Conservation (phyloP, 1,140 invertebrate species). For the Cyrtorhinus lividipennis region DNA sequence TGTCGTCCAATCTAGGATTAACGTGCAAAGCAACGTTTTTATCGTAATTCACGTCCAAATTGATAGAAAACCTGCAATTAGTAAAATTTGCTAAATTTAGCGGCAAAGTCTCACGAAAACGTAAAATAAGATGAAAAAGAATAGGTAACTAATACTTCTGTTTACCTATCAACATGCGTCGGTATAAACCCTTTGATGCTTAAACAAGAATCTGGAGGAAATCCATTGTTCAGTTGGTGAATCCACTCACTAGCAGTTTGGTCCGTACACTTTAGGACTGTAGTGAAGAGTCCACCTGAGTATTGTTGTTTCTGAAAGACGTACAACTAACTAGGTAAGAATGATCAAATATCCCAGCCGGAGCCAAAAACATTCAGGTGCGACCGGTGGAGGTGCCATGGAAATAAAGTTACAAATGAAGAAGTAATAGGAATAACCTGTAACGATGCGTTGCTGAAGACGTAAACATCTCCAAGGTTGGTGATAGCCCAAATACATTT, state of each 20-base stretch:
- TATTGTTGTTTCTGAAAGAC: slow-evolving; percentile 31
- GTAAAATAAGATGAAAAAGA: slow-evolving; percentile 4
- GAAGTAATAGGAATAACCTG: too few relatives aligned
- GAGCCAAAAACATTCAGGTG: too few relatives aligned
- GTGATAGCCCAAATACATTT: slow-evolving; percentile 65
- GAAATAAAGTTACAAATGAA: too few relatives aligned
- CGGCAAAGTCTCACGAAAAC: too few relatives aligned
- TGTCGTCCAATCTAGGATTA: slow-evolving; percentile 61
- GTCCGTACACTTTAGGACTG: slow-evolving; percentile 51
- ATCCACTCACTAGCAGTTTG: slow-evolving; percentile 38
- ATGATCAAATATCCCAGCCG: too few relatives aligned
- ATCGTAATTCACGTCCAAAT: slow-evolving; percentile 43
- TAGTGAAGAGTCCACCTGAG: slow-evolving; percentile 30
- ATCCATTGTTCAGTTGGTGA: slow-evolving; percentile 40
- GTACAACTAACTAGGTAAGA: too few relatives aligned
- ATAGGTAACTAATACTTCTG: not conserved
- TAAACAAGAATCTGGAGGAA: slow-evolving; percentile 45
- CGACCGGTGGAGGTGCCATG: too few relatives aligned
- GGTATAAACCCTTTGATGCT: slow-evolving; percentile 50
- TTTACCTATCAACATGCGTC: slow-evolving; percentile 29
- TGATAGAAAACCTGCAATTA: slow-evolving; percentile 46
- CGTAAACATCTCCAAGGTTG: slow-evolving; percentile 61
- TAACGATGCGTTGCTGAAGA: slow-evolving; percentile 49
- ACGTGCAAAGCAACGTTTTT: slow-evolving; percentile 60
- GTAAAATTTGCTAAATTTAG: too few relatives aligned